These are phyloP conservation scores for Bimastos eiseni DNA, from an alignment of 2,888 invertebrate genomes.

Conservation along the genomic window DNA sequence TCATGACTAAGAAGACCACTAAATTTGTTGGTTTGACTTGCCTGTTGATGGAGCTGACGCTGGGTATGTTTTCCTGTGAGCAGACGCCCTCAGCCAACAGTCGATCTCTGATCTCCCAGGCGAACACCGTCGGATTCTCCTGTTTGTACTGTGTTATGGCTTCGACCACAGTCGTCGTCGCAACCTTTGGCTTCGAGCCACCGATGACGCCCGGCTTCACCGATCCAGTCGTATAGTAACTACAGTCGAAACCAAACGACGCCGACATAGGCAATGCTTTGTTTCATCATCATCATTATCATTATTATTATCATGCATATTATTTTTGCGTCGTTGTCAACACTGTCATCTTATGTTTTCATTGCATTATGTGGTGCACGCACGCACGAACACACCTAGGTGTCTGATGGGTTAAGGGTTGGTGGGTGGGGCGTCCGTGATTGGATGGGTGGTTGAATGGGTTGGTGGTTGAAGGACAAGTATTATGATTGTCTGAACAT, in stretches of 20 bases:
- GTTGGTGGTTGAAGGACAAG: not conserved
- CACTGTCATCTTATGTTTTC: not conserved
- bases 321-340: no score
- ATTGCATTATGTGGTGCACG: no score
- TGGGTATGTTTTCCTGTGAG: slow-evolving; percentile 76
- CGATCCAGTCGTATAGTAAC: slow-evolving; percentile 35
- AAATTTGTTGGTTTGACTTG: not conserved
- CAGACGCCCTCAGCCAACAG: slow-evolving; percentile 86
- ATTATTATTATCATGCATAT: not conserved
- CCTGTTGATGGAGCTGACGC: slow-evolving; percentile 90
- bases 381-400: no score
- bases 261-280: not conserved
- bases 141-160: slow-evolving; percentile 90
- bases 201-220: slow-evolving; percentile 36
- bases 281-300: not conserved
- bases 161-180: slow-evolving; percentile 93
- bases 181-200: slow-evolving; percentile 70
- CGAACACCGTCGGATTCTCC: slow-evolving; percentile 93
- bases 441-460: not conserved
- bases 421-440: not conserved
- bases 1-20: no score
- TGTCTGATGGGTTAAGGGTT: not conserved
- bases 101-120: slow-evolving; percentile 92
- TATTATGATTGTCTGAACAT: not conserved
- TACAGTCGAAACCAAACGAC: not conserved